These are phyloP conservation scores for Plemyria rubiginata DNA, from an alignment of 2,888 invertebrate species.

Conservation along the genomic window DNA sequence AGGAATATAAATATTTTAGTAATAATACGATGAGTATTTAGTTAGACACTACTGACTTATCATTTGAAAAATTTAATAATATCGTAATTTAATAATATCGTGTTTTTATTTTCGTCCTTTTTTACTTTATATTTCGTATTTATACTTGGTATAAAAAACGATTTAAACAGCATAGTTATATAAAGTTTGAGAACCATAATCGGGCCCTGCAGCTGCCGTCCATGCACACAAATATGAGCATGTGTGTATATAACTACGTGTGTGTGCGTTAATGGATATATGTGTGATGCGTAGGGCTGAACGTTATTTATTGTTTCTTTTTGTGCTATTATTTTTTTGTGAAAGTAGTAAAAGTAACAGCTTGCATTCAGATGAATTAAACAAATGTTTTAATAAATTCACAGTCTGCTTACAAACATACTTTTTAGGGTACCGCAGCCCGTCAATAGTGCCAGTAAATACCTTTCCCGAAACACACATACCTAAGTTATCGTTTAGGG, in stretches of 20 bases:
- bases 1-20: no score
- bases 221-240: slow-evolving; percentile 53
- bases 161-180: not conserved
- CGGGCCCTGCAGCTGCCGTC: slow-evolving; percentile 81
- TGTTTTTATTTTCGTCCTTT: no score
- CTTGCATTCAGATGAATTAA: slow-evolving; percentile 41
- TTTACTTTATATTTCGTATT: no score
- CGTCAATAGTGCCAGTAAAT: no score
- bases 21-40: no score
- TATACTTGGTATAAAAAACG: not conserved
- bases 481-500: no score
- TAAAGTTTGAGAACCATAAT: slow-evolving; percentile 74
- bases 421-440: not conserved
- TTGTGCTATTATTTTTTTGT: slow-evolving; percentile 49
- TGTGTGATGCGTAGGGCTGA: slow-evolving; percentile 45
- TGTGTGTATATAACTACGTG: slow-evolving; percentile 33
- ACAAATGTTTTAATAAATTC: slow-evolving; percentile 32
- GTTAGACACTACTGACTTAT: no score
- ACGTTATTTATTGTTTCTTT: slow-evolving; percentile 51
- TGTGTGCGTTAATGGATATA: slow-evolving; percentile 43
- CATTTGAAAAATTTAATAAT: no score
- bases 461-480: no score
- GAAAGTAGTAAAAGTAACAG: slow-evolving; percentile 43
- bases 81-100: no score
- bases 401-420: slow-evolving; percentile 13